These are phyloP conservation scores for chimpanzee (Pan troglodytes) DNA, from an alignment of 2,113 vertebrate genomes.

Conservation along the genomic window NHGRI_mPanTro3-v2.1_pri NC_072398.2:93800501-93801000, in stretches of 20 bases:
- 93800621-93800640: neutral
- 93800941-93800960: too few relatives aligned
- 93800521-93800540: constrained; percentile 96
- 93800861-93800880: too few relatives aligned
- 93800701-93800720: neutral
- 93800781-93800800: too few relatives aligned
- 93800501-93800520: constrained; percentile 94
- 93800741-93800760: neutral
- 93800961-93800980: too few relatives aligned
- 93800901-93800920: too few relatives aligned
- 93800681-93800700: neutral
- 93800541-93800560: neutral
- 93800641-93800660: neutral
- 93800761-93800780: too few relatives aligned
- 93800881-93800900: too few relatives aligned
- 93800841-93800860: too few relatives aligned
- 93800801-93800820: too few relatives aligned
- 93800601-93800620: neutral
- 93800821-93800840: too few relatives aligned
- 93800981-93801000: neutral
- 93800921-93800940: too few relatives aligned
- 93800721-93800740: neutral
- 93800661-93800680: neutral
- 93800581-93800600: neutral
- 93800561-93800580: neutral